Conservation (phyloP, 2,797 vertebrate species). For the Arrhamphus sclerolepis region DNA sequence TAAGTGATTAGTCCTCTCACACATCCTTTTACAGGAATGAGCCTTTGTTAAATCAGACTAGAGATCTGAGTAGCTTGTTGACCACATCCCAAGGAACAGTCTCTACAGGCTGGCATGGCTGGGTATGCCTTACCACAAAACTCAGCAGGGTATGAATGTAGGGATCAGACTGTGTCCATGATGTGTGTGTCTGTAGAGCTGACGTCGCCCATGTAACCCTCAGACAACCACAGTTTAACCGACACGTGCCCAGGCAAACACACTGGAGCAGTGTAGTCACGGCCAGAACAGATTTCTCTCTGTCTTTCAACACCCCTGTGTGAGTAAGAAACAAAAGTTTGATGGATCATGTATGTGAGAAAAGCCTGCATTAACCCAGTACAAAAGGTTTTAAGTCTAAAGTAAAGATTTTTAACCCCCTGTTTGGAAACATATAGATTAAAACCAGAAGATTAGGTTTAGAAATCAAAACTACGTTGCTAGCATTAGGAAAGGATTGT, state of each 20-base stretch:
- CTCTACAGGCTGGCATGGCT: slow-evolving; percentile 32
- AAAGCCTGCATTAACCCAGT: slow-evolving; percentile 18
- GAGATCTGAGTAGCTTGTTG: slow-evolving; percentile 44
- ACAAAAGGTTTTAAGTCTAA: slow-evolving; percentile 19
- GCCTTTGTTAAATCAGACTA: slow-evolving; percentile 39
- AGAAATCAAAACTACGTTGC: too few relatives aligned
- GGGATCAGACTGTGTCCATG: slow-evolving; percentile 36
- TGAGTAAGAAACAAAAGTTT: slow-evolving; percentile 24
- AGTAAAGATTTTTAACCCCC: too few relatives aligned
- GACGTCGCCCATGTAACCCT: slow-evolving; percentile 54
- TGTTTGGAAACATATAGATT: too few relatives aligned
- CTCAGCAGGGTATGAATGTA: slow-evolving; percentile 40
- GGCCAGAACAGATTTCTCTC: slow-evolving; percentile 33
- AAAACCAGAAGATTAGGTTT: too few relatives aligned
- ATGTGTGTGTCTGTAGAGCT: slow-evolving; percentile 41
- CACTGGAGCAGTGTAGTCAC: slow-evolving; percentile 39
- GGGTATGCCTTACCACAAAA: slow-evolving; percentile 35
- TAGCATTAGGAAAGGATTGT: too few relatives aligned
- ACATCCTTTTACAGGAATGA: slow-evolving; percentile 69
- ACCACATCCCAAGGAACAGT: slow-evolving; percentile 64
- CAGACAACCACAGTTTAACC: slow-evolving; percentile 69
- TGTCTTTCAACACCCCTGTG: slow-evolving; percentile 39
- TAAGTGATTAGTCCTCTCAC: slow-evolving; percentile 63
- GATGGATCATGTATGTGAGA: slow-evolving; percentile 24
- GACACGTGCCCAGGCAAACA: slow-evolving; percentile 63